Evolutionary conservation across 2,888 invertebrate species (phyloP), one percentile per base, ranked within the genome.

Genomic region (Drosophila fulvimacula): DNA sequence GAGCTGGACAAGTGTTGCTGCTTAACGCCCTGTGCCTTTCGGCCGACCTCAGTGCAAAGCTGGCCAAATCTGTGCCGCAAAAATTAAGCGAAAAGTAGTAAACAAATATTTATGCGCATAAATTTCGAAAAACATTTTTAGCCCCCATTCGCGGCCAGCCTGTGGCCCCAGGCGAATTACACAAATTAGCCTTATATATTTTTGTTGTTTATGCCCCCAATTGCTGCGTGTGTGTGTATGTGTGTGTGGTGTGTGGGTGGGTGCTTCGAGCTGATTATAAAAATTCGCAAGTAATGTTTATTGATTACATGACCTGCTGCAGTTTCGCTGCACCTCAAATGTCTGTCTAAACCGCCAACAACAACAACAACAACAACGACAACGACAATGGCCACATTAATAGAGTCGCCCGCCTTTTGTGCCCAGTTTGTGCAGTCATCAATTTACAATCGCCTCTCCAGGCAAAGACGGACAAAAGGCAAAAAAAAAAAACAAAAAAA

Each of bases 101-200:
- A 52, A 30, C 67, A 76, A 76, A 74, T 82, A 82, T 81, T 82
- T 81, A 82, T 82, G 69, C 69, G 63, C 68, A 81, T 76, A 73
- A 81, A 81, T 80, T 67, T 60, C 11, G 9, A n/a, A 62, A 65
- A 65, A 63, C 46, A 48, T 65, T 53, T 51, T 27, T n/a, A 55
- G 66, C 55, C 57, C 60, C 69, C 70, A 44, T 46, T 46, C 27
- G 46, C 63, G 66, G 66, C 66, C 60, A 61, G 51, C 55, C 69
- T 68, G 64, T 49, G 58, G 65, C 61, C 62, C 59, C 46, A 58
- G 61, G 41, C 41, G 32, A 69, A 64, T 71, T 71, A 73, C 76
- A 73, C 73, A 66, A 73, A 76, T 76, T 73, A 63, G 67, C 67
- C 69, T 49, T 27, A 68, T 68, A 69, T 55, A 36, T 71, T 66